These are phyloP conservation scores for Hippocampus barbouri DNA, from an alignment of 2,113 vertebrate species.

Conservation along the genomic window DNA sequence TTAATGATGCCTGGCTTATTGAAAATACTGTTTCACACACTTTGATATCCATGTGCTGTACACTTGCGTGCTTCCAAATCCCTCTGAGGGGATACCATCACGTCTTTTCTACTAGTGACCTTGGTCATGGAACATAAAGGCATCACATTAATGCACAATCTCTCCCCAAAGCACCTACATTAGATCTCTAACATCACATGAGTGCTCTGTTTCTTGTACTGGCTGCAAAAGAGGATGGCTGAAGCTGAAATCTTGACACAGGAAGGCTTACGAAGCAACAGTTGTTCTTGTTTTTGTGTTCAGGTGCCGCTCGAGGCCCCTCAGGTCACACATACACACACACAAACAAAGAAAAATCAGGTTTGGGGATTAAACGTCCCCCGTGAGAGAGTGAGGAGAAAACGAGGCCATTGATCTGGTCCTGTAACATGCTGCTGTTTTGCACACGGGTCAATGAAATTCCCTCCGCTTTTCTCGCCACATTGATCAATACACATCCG, in stretches of 20 bases:
- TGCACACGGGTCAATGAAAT: slow-evolving; percentile 62
- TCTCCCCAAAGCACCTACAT: slow-evolving; percentile 25
- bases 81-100: slow-evolving; percentile 37
- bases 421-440: slow-evolving; percentile 57
- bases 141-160: slow-evolving; percentile 34
- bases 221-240: slow-evolving; percentile 37
- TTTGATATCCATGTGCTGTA: slow-evolving; percentile 32
- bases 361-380: slow-evolving; percentile 53
- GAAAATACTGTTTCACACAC: neutral
- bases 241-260: slow-evolving; percentile 38
- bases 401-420: slow-evolving; percentile 61
- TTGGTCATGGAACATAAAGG: slow-evolving; percentile 45
- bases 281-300: slow-evolving; percentile 32
- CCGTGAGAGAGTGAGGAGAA: slow-evolving; percentile 33
- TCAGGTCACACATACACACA: neutral
- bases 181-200: slow-evolving; percentile 33
- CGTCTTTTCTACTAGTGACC: slow-evolving; percentile 40
- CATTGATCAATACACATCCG: slow-evolving; percentile 63
- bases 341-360: slow-evolving; percentile 22
- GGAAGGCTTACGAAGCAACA: slow-evolving; percentile 31
- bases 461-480: slow-evolving; percentile 49
- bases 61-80: slow-evolving; percentile 2
- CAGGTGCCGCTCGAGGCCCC: slow-evolving; percentile 16
- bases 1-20: neutral
- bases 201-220: slow-evolving; percentile 36